Percentiles rank a stretch among this genome's conserved stretches.
Evolutionary conservation across 2,113 vertebrate genomes (phyloP).

Genomic region (Macquaria australasica): DNA sequence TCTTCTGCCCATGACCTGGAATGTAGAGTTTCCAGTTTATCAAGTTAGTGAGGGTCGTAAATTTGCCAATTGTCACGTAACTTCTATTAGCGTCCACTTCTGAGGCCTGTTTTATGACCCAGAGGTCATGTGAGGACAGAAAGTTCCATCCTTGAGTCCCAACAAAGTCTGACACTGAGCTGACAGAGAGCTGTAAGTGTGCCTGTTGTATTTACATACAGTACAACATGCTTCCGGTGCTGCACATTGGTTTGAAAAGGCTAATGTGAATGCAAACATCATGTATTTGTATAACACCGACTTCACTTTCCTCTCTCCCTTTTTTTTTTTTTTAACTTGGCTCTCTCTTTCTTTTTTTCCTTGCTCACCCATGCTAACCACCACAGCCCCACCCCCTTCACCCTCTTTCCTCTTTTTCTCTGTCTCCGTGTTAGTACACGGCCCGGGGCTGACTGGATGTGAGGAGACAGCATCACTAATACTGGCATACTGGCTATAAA

Average conservation of each 20-base stretch:
- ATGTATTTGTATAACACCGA: constrained; percentile 27
- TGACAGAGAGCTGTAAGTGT: no score
- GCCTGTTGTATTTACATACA: no score
- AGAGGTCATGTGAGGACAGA: no score
- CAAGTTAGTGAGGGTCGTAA: no score
- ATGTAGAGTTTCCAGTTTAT: no score
- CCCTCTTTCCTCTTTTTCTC: constrained; percentile 47
- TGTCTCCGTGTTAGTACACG: constrained; percentile 57
- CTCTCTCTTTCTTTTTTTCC: not conserved
- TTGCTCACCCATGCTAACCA: not conserved
- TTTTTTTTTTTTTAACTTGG: not conserved
- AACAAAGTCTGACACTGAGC: no score
- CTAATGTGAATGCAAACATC: constrained; percentile 24
- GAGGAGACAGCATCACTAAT: constrained; percentile 81
- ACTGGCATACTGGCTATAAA: constrained; percentile 81
- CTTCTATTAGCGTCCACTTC: no score
- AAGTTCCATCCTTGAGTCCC: no score
- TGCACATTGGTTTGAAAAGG: constrained; percentile 34
- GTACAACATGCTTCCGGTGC: no score
- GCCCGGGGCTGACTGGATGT: constrained; percentile 77
- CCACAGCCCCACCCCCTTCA: not conserved
- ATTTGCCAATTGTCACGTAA: no score
- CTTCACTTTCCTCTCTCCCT: not conserved
- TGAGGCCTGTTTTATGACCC: no score
- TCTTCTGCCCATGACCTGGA: no score